Conservation (phyloP, 1,140 invertebrate species). For the Anastrepha ludens region DNA sequence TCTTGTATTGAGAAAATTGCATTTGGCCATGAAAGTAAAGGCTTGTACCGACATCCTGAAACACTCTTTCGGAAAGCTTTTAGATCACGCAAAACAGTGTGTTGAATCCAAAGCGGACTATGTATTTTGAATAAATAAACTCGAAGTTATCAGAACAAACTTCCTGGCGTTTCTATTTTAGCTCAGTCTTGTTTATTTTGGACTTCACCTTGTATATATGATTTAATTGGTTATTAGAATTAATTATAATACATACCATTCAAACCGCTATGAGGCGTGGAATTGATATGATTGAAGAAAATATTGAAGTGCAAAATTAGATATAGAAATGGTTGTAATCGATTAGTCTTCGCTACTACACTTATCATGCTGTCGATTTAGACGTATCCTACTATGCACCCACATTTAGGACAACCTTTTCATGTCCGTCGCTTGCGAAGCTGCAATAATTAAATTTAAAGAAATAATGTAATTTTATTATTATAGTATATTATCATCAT, state of each 20-base stretch:
- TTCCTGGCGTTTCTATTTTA: no score
- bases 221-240: not conserved
- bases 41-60: not conserved
- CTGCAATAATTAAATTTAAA: not conserved
- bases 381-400: not conserved
- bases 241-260: not conserved
- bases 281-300: not conserved
- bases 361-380: conserved; percentile 6
- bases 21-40: no score
- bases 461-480: no score
- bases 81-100: not conserved
- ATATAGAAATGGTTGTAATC: not conserved
- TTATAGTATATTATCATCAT: no score
- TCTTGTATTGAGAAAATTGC: no score
- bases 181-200: no score
- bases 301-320: not conserved
- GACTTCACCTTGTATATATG: no score
- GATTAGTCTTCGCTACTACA: not conserved
- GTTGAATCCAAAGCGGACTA: not conserved
- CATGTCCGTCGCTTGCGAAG: not conserved
- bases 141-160: no score
- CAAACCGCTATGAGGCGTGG: not conserved
- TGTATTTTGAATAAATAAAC: not conserved
- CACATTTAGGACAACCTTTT: not conserved
- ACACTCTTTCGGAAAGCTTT: not conserved